Evolutionary conservation across 2,113 vertebrate genomes (phyloP).

Genomic region (Sapajus apella): DNA sequence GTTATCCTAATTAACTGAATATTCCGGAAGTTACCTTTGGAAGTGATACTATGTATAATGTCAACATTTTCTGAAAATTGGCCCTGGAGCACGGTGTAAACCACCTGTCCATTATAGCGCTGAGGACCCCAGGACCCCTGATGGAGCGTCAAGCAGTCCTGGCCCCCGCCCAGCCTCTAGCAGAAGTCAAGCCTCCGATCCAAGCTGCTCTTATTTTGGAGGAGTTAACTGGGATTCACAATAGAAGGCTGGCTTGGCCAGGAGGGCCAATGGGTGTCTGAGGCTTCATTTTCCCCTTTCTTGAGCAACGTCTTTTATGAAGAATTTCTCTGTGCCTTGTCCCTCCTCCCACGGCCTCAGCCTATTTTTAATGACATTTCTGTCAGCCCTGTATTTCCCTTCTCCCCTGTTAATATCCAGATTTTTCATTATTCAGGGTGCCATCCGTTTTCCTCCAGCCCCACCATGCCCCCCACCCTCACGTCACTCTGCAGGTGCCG

Average conservation of each 20-base stretch:
- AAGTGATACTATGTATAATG: neutral
- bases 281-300: neutral
- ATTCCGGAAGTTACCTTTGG: neutral
- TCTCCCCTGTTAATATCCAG: neutral
- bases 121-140: rapidly evolving
- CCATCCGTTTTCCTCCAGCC: neutral
- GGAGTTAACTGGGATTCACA: neutral
- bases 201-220: neutral
- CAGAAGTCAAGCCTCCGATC: neutral
- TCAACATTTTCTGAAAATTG: neutral
- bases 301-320: slow-evolving; percentile 17
- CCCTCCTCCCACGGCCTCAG: neutral
- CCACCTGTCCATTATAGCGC: rapidly evolving
- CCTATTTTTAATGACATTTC: slow-evolving; percentile 49
- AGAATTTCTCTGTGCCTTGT: neutral
- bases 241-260: neutral
- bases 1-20: neutral
- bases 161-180: neutral
- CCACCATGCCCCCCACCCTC: rapidly evolving
- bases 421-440: neutral
- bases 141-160: rapidly evolving
- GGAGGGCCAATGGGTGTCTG: neutral
- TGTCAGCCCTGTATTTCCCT: neutral
- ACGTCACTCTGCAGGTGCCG: rapidly evolving
- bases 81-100: rapidly evolving